Evolutionary conservation across 2,888 invertebrate genomes (phyloP).

Genomic region (Deilephila porcellus): DNA sequence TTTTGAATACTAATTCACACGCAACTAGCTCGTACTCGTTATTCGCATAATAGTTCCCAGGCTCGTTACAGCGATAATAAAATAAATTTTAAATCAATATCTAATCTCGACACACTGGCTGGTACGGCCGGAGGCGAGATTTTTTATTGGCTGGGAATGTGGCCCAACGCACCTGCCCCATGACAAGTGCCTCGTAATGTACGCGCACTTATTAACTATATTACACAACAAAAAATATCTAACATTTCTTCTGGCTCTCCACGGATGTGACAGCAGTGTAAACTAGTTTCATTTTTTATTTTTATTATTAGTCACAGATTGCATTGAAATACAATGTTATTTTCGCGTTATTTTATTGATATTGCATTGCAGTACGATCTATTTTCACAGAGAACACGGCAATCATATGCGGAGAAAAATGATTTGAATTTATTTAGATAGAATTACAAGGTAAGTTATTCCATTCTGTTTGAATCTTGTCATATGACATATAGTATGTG

Average conservation of each 20-base stretch:
- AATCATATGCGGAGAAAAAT: too few relatives aligned
- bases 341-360: too few relatives aligned
- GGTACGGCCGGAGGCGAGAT: constrained; percentile 67
- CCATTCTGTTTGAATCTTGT: too few relatives aligned
- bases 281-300: not conserved
- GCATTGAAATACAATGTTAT: too few relatives aligned
- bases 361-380: too few relatives aligned
- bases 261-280: not conserved
- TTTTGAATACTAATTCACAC: constrained; percentile 28
- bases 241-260: not conserved
- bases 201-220: constrained; percentile 2
- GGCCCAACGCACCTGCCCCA: constrained; percentile 74
- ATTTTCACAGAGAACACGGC: too few relatives aligned
- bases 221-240: constrained; percentile 16
- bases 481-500: not conserved
- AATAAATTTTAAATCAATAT: constrained; percentile 66
- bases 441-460: too few relatives aligned
- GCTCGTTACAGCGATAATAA: constrained; percentile 54
- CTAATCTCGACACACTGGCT: constrained; percentile 61
- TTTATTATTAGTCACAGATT: not conserved
- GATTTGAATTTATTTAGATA: too few relatives aligned
- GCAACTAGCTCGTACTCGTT: constrained; percentile 31
- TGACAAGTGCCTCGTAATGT: constrained; percentile 13
- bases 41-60: constrained; percentile 52
- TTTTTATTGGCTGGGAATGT: constrained; percentile 79